These are phyloP conservation scores for Nasonovia ribisnigri DNA, from an alignment of 2,888 invertebrate genomes.

Conservation along the genomic window DNA sequence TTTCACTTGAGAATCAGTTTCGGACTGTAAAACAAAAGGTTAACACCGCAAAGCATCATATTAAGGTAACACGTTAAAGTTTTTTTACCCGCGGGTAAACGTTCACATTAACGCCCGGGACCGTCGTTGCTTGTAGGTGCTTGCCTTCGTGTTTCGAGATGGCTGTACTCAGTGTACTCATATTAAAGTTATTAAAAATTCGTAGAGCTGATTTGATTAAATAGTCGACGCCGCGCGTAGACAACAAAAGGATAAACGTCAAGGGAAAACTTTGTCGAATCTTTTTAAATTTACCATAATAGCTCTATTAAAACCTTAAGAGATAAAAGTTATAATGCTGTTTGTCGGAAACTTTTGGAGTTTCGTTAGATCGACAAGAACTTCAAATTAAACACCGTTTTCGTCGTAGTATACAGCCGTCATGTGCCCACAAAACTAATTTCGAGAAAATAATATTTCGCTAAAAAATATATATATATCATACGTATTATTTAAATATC, in stretches of 20 bases:
- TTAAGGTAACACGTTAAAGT: not conserved
- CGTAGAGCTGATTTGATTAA: slow-evolving; percentile 59
- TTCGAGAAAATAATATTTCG: slow-evolving; percentile 50
- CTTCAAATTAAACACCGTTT: slow-evolving; percentile 61
- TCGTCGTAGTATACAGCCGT: slow-evolving; percentile 32
- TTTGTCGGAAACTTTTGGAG: slow-evolving; percentile 53
- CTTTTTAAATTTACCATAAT: slow-evolving; percentile 63
- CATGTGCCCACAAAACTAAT: slow-evolving; percentile 55
- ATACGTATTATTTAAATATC: not conserved
- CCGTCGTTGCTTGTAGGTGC: not conserved
- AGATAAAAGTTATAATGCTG: slow-evolving; percentile 63
- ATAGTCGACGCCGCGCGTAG: slow-evolving; percentile 46
- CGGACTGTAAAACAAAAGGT: slow-evolving; percentile 4
- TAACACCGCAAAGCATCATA: not conserved
- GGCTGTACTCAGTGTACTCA: slow-evolving; percentile 28
- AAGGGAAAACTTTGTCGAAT: slow-evolving; percentile 55
- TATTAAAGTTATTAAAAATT: slow-evolving; percentile 61
- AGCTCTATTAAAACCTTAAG: slow-evolving; percentile 54
- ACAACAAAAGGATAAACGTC: slow-evolving; percentile 61
- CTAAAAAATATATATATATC: not conserved
- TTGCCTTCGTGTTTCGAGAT: not conserved
- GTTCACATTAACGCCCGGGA: not conserved
- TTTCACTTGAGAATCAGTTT: slow-evolving; percentile 10
- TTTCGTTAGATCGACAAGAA: slow-evolving; percentile 53
- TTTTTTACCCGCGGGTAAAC: not conserved